Percentiles rank a stretch among this genome's conserved stretches.
These are phyloP conservation scores for Gadopsis bispinosus DNA, from an alignment of 2,797 vertebrate genomes.

Conservation along the genomic window DNA sequence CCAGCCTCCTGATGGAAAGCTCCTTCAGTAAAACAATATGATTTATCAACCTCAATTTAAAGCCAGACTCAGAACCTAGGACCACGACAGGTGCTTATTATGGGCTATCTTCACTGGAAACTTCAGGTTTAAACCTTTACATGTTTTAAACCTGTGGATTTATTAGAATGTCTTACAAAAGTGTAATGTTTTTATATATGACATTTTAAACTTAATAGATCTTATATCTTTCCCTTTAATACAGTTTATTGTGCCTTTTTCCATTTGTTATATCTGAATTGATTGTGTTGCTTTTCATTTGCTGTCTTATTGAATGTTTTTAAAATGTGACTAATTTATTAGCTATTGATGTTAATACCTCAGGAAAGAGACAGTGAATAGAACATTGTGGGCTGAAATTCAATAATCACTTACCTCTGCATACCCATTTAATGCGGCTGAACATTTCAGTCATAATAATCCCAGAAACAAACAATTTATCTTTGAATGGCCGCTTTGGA, in stretches of 20 bases:
- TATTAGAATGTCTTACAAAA: not conserved
- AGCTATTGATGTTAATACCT: conserved; percentile 28
- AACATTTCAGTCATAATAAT: conserved; percentile 43
- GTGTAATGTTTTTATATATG: not conserved
- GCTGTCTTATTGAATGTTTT: conserved; percentile 30
- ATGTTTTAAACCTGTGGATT: not conserved
- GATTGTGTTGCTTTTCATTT: conserved; percentile 25
- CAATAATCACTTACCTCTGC: conserved; percentile 25
- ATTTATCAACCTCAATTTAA: not conserved
- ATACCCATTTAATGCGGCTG: not conserved
- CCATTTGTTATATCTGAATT: conserved; percentile 9
- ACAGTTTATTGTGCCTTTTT: not conserved
- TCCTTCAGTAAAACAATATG: not conserved
- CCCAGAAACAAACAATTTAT: conserved; percentile 41
- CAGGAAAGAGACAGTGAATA: conserved; percentile 19
- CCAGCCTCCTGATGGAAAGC: not conserved
- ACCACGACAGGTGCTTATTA: not conserved
- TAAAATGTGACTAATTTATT: conserved; percentile 31
- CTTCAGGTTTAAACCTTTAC: not conserved
- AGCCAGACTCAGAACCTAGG: too few relatives aligned
- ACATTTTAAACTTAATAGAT: not conserved
- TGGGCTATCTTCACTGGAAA: not conserved
- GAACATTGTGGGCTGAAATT: conserved; percentile 25
- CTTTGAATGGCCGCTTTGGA: conserved; percentile 19
- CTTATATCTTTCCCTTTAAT: not conserved